Evolutionary conservation across 37 sponge, comb jelly and placozoan genomes (phyloP).

Genomic region (Diacarnus erythraeanus): DNA sequence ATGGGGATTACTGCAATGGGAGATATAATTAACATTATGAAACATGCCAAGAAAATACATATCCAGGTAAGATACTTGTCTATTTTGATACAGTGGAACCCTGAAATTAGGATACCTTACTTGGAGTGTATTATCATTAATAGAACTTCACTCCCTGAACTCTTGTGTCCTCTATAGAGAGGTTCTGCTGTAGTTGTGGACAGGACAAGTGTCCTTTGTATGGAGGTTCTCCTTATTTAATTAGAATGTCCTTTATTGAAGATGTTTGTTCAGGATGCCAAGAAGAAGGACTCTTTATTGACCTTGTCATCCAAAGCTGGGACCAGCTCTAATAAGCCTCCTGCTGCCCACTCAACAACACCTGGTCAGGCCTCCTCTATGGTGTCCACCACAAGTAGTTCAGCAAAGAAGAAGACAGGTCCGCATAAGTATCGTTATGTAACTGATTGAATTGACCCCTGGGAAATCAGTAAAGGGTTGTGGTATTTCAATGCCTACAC

Average conservation of each 20-base stretch:
- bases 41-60: conserved; percentile 88
- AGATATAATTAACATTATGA: conserved; percentile 90
- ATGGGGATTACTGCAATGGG: conserved; percentile 95
- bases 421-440: neutral
- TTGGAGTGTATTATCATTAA: too few relatives aligned
- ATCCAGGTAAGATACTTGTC: conserved; percentile 59
- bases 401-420: neutral
- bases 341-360: conserved; percentile 34
- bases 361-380: conserved; percentile 27
- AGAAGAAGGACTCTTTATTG: neutral
- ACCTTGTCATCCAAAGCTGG: neutral
- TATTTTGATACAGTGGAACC: too few relatives aligned
- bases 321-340: neutral
- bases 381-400: conserved; percentile 18
- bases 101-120: too few relatives aligned
- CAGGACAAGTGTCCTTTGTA: too few relatives aligned
- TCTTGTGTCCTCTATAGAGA: too few relatives aligned
- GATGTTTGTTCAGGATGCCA: conserved; percentile 1
- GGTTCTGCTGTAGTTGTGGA: too few relatives aligned
- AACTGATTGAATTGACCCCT: too few relatives aligned
- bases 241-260: too few relatives aligned
- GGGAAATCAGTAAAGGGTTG: neutral
- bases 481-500: too few relatives aligned
- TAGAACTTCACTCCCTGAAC: too few relatives aligned
- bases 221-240: too few relatives aligned